These are phyloP conservation scores for Erpobdella octoculata DNA, from an alignment of 2,888 invertebrate genomes.

Conservation along the genomic window DNA sequence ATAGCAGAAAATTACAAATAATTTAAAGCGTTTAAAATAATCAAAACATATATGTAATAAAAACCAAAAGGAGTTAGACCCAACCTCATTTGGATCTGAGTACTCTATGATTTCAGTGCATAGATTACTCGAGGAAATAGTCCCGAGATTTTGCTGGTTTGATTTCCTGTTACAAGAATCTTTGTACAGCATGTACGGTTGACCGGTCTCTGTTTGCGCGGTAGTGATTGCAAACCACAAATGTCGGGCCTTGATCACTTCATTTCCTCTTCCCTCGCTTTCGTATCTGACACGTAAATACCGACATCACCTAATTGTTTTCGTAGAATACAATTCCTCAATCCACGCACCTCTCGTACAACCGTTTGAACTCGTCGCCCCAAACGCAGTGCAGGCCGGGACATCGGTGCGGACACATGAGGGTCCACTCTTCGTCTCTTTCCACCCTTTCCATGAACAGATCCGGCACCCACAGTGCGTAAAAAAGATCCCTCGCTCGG, in stretches of 20 bases:
- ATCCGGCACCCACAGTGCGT: conserved; percentile 95
- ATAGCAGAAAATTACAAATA: background rate
- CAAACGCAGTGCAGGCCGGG: conserved; percentile 83
- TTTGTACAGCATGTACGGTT: conserved; percentile 72
- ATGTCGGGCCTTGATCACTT: conserved; percentile 66
- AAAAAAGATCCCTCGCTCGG: conserved; percentile 88
- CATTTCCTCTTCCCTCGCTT: conserved; percentile 52
- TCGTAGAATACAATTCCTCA: background rate
- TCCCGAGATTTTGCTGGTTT: conserved; percentile 94
- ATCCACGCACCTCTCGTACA: conserved; percentile 64
- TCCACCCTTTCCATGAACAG: conserved; percentile 86
- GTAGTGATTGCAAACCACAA: conserved; percentile 87
- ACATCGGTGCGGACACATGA: conserved; percentile 92
- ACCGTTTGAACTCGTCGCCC: conserved; percentile 84
- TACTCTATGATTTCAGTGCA: conserved; percentile 97
- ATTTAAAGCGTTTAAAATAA: background rate
- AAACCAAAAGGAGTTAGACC: too few species aligned
- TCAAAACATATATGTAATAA: too few species aligned
- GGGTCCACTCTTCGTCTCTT: conserved; percentile 74
- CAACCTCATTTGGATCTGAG: conserved; percentile 74
- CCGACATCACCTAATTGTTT: background rate
- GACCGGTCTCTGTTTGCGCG: conserved; percentile 91
- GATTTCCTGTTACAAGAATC: conserved; percentile 93
- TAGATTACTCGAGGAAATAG: conserved; percentile 92
- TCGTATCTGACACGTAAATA: conserved; percentile 73